A percentile compares a stretch with the other conserved stretches of the same genome.
These are phyloP conservation scores for Nymphalis urticae DNA, from an alignment of 2,888 invertebrate genomes.

Conservation along the genomic window DNA sequence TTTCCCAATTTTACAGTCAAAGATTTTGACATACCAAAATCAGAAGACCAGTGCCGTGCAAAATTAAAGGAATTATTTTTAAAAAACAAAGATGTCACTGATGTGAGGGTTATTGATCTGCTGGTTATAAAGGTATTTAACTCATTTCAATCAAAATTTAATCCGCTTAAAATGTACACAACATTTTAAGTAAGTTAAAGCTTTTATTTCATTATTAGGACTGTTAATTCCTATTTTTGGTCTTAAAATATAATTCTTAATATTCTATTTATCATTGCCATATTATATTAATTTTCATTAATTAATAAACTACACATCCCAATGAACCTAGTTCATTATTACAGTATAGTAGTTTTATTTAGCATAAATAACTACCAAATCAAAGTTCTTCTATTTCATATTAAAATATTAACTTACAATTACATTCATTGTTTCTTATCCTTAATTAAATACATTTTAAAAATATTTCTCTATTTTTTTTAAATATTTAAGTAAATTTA, in stretches of 20 bases:
- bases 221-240: too few relatives aligned
- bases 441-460: too few relatives aligned
- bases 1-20: conserved; percentile 82
- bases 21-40: conserved; percentile 91
- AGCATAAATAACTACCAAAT: too few relatives aligned
- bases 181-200: neutral
- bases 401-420: too few relatives aligned
- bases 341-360: too few relatives aligned
- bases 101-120: conserved; percentile 94
- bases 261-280: too few relatives aligned
- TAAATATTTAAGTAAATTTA: neutral
- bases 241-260: too few relatives aligned
- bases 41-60: conserved; percentile 83
- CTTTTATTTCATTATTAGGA: neutral
- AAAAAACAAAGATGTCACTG: conserved; percentile 88
- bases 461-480: neutral
- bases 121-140: conserved; percentile 92
- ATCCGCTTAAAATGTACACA: neutral
- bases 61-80: conserved; percentile 90
- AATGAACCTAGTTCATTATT: too few relatives aligned
- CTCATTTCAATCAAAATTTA: neutral
- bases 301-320: too few relatives aligned
- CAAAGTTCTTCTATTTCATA: too few relatives aligned
- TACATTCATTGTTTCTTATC: too few relatives aligned
- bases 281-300: too few relatives aligned